Base-by-base conservation (phyloP, 2,888 invertebrate species). In the Diplolepis rosae region DNA sequence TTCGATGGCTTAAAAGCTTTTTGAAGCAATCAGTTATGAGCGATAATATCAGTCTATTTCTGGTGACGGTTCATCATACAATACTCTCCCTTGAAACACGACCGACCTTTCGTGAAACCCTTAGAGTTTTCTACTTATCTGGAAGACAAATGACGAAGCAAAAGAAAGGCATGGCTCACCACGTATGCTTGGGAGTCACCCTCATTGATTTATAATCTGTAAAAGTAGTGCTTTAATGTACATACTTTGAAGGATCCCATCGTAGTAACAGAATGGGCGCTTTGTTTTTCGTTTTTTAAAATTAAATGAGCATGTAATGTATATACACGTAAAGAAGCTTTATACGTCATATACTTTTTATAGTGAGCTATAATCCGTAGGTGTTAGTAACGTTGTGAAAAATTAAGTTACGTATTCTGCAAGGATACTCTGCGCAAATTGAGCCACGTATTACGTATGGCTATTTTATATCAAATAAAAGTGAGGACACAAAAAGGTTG, bases 41-140 rank as follows among this genome's bases (percentile, higher is more conserved):
- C 32, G 32, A 56, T 32, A 56, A 18, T 32, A 56, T 56, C 56
- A n/a, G 27, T 24, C 35, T 61, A 39, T 61, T 61, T 61, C 24
- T n/a, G 39, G 24, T 27, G 39, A 61, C 9, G 27, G 24, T 39
- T 61, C 22, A 56, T 18, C 35, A 56, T 56, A 56, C 5, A 56
- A 4, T 24, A 39, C 15, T 32, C 18, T 39, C 35, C 24, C 39
- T 24, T 61, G 15, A 5, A 61, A 39, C 24, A 39, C 24, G 4
- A 35, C 4, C n/a, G 18, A 42, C n/a, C n/a, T 39, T 27, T 42
- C 39, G 61, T 39, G 39, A 48, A 24, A n/a, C 35, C 35, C 32
- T 56, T 39, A 35, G 9, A 30, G 18, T 56, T 61, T 15, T 35
- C 4, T 35, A 35, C 22, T 39, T 61, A 61, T 61, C 61, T 61